phyloP scores from a whole-genome alignment of 2,113 vertebrate genomes.

The Erpornis zantholeuca region DNA sequence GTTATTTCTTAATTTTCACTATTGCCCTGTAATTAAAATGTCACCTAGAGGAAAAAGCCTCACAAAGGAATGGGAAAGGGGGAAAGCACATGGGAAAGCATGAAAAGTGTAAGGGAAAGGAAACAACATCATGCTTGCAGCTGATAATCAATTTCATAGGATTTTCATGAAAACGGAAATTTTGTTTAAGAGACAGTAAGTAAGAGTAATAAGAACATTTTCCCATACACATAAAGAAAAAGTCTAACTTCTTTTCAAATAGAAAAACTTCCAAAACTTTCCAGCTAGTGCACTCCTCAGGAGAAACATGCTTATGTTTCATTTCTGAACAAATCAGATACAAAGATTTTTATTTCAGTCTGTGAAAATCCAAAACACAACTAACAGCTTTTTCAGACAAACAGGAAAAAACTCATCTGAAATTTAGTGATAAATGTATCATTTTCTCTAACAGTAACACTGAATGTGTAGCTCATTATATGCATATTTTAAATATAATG shows the following conservation, averaged over 20 bases:
- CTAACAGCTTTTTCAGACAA: not conserved
- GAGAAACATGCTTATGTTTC: not conserved
- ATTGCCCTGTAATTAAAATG: not conserved
- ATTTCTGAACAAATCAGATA: not conserved
- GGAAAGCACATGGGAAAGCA: not conserved
- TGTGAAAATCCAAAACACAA: not conserved
- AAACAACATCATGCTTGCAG: not conserved
- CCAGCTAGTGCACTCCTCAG: not conserved
- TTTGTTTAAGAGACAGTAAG: not conserved
- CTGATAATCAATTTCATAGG: not conserved
- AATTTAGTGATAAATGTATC: not conserved
- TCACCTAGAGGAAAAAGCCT: not conserved
- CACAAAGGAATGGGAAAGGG: not conserved
- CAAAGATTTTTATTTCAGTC: not conserved
- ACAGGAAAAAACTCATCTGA: not conserved
- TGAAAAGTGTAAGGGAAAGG: not conserved
- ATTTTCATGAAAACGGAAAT: not conserved
- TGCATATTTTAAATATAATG: not conserved
- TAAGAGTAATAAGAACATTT: not conserved
- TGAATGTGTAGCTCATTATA: not conserved
- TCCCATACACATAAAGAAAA: not conserved
- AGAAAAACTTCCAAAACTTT: not conserved
- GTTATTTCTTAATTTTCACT: not conserved
- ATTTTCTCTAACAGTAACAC: not conserved
- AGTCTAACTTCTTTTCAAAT: not conserved